Base-by-base conservation (phyloP, 2,888 invertebrate species). In the Apamea anceps region DNA sequence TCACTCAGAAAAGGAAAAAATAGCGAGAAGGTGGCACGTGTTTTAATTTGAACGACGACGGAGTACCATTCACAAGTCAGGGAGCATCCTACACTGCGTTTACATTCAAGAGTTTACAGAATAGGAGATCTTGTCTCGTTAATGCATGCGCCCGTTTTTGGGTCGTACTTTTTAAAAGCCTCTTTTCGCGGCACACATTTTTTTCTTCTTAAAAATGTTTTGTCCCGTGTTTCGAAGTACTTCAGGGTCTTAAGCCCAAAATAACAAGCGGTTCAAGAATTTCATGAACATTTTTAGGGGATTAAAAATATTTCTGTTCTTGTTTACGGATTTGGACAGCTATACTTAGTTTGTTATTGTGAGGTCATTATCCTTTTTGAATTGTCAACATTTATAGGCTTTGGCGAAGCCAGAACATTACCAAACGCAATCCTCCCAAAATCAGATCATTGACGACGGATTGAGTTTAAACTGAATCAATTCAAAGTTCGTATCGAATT, bases 81-180 rank as follows among this genome's bases (percentile, higher is more conserved):
- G 51, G 65, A 76, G 67, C 75, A 57, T 32, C 54, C 54, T 57
- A 76, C 57, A 42, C 77, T 75, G 78, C 73, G 62, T 75, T 75
- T 60, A 75, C 65, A 82, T 82, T 84, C 73, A 80, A 67, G 63
- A 66, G 48, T 71, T 79, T 80, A 79, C 77, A 81, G 66, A 72
- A 75, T 84, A 80, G 54, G 70, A 82, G 85, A 87, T 89, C 86
- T 85, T 82, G 80, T 82, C 77, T 77, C 77, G 13, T 84, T 87
- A 88, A 82, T 89, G 84, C 77, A 80, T 37, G 81, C 57, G 85
- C 62, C 80, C 68, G 75, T 77, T 82, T 89, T 82, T 75, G 72
- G 72, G 77, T 60, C 87, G 25, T 60, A 71, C 42, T 66, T 79
- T 84, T 86, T 65, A 72, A 74, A 72, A 72, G 25, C 60, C 15